These are phyloP conservation scores for Tricholaema leucomelas DNA, from an alignment of 2,113 vertebrate species.

Conservation along the genomic window DNA sequence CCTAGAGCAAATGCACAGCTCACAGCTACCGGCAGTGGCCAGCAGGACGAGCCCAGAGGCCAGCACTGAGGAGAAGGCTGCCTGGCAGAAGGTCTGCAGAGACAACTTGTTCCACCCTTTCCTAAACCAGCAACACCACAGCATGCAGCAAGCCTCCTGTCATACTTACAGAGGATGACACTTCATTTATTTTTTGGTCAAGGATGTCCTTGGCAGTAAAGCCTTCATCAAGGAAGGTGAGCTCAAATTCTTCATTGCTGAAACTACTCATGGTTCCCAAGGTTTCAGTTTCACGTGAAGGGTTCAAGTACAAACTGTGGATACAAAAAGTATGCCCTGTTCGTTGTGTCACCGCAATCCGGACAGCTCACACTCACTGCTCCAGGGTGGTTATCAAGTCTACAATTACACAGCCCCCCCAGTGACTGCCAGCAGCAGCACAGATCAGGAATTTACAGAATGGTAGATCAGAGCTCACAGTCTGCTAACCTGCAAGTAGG, in stretches of 20 bases:
- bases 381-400: not conserved
- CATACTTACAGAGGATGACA: slow-evolving; percentile 87
- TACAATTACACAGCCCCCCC: not conserved
- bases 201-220: slow-evolving; percentile 93
- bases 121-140: fast-evolving
- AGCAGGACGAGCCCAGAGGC: not conserved
- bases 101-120: not conserved
- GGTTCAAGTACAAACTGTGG: slow-evolving; percentile 64
- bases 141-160: not conserved
- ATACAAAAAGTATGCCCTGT: not conserved
- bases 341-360: too few relatives aligned
- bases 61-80: not conserved
- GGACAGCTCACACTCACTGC: too few relatives aligned
- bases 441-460: slow-evolving; percentile 68
- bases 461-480: slow-evolving; percentile 73
- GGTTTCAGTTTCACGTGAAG: not conserved
- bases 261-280: slow-evolving; percentile 80
- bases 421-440: not conserved
- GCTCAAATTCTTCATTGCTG: slow-evolving; percentile 80
- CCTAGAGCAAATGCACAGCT: slow-evolving; percentile 74
- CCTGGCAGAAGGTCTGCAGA: not conserved
- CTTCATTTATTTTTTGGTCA: slow-evolving; percentile 96
- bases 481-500: slow-evolving; percentile 76
- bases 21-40: not conserved
- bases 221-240: slow-evolving; percentile 93